phyloP scores from a whole-genome alignment of 2,797 vertebrate species.

The Melanotaenia boesemani region DNA sequence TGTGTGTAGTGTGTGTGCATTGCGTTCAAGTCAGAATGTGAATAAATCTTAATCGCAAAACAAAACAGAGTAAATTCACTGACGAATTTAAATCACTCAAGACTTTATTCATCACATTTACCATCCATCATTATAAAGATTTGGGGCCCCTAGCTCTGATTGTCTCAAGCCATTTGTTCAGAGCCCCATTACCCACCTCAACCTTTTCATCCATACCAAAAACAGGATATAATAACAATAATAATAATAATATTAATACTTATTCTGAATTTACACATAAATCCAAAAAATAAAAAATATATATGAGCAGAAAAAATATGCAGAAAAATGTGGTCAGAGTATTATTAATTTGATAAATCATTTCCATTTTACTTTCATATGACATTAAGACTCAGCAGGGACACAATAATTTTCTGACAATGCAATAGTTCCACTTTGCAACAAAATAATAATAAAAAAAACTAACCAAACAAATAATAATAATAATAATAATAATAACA shows the following conservation, averaged over 20 bases:
- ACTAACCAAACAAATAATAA: not conserved
- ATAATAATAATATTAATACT: not conserved
- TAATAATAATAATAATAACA: not conserved
- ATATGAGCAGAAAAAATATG: conserved; percentile 22
- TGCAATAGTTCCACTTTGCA: conserved; percentile 1
- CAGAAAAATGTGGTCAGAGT: conserved; percentile 7
- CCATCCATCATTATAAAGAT: conserved; percentile 60
- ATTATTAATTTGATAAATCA: conserved; percentile 8
- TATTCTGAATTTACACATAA: conserved; percentile 40
- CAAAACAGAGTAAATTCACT: conserved; percentile 17
- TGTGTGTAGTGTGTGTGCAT: conserved; percentile 13
- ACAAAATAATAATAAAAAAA: not conserved
- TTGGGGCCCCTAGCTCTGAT: conserved; percentile 70
- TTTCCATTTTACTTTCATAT: conserved; percentile 12
- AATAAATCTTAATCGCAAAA: conserved; percentile 38
- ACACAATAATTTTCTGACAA: not conserved
- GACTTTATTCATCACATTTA: conserved; percentile 69
- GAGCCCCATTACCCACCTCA: conserved; percentile 39
- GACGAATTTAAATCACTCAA: conserved; percentile 62
- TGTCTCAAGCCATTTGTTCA: conserved; percentile 64
- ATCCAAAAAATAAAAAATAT: conserved; percentile 29
- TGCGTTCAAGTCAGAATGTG: conserved; percentile 20
- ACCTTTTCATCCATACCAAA: conserved; percentile 15
- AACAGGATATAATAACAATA: conserved; percentile 10
- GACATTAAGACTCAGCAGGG: conserved; percentile 29